Base-by-base conservation (phyloP, 1,140 invertebrate genomes). In the Pinna nobilis region DNA sequence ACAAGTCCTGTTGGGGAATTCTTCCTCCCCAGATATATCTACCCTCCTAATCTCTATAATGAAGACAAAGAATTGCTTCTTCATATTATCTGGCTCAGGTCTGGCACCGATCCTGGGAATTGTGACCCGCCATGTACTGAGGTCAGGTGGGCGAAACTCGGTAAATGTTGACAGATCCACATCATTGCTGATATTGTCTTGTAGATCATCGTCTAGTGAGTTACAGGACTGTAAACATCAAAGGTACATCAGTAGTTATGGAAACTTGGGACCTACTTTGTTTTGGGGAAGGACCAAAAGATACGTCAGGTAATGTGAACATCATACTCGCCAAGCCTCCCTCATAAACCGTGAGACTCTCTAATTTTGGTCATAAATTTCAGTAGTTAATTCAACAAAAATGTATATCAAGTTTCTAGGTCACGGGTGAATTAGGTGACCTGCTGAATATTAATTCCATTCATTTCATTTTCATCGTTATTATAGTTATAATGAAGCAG, bases 111-210 rank as follows among this genome's bases (percentile, higher is more conserved):
- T 90, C 32, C 90, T 86, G 1, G 92, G 92, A 47, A 95, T 92
- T 9, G 91, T 92, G 0, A 94, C 91, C 71, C 92, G 85, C 94
- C 93, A 95, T 0, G 92, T 91, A 76, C 92, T 94, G 11, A 95
- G 85, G 85, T 94, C 93, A 69, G 93, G 90, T 37, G 72, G 64
- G 2, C 57, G 63, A 7, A 80, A 66, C 35, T 75, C 68, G 15
- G 75, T 59, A n/a, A 78, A 86, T 84, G 73, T 84, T 70, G 92
- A 92, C 18, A 68, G 30, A 23, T 65, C 75, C 0, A 32, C 65
- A 50, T 74, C 59, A 9, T 39, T 41, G 39, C 32, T 66, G 64
- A 74, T 51, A 44, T 53, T 70, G 1, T 80, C 77, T 11, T 73
- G 65, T n/a, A 80, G 50, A 15, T 86, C 84, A 30, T 84, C 85